Evolutionary conservation across 1,140 invertebrate species (phyloP).

Genomic region (Panonychus citri): DNA sequence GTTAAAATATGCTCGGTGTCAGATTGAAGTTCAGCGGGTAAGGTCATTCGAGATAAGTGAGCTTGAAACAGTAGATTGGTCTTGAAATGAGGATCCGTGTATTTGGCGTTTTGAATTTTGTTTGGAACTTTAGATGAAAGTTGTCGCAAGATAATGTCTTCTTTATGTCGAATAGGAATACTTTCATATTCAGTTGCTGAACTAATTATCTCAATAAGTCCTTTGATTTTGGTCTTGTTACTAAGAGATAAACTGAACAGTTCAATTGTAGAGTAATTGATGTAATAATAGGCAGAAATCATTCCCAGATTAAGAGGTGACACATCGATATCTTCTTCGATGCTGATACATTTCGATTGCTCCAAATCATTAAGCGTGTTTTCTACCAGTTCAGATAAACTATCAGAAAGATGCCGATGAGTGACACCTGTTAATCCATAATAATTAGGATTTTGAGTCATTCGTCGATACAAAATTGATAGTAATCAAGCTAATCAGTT

Average conservation of each 20-base stretch:
- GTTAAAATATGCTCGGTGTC: slow-evolving; percentile 77
- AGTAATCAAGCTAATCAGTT: too few species aligned
- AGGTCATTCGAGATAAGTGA: slow-evolving; percentile 73
- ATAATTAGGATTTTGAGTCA: slow-evolving; percentile 99
- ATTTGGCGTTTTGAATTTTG: slow-evolving; percentile 20
- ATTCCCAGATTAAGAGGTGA: slow-evolving; percentile 90
- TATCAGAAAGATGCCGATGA: slow-evolving; percentile 76
- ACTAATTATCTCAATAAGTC: slow-evolving; percentile 89
- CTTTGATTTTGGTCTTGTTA: slow-evolving; percentile 88
- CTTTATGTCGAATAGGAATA: slow-evolving; percentile 78
- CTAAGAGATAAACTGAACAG: slow-evolving; percentile 90
- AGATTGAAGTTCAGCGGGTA: slow-evolving; percentile 83
- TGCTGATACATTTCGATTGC: slow-evolving; percentile 89
- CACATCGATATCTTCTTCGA: slow-evolving; percentile 95
- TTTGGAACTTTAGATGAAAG: slow-evolving; percentile 12
- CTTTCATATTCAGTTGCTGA: slow-evolving; percentile 91
- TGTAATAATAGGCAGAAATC: slow-evolving; percentile 99
- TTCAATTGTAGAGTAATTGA: slow-evolving; percentile 99
- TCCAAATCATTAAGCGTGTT: slow-evolving; percentile 82
- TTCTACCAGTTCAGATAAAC: slow-evolving; percentile 95
- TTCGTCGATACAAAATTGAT: too few species aligned
- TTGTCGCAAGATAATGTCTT: slow-evolving; percentile 59
- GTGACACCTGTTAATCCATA: slow-evolving; percentile 85
- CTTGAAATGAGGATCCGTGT: slow-evolving; percentile 92
- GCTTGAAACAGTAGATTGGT: slow-evolving; percentile 87